phyloP scores from a whole-genome alignment of 2,113 vertebrate species.

The Morone chrysops region DNA sequence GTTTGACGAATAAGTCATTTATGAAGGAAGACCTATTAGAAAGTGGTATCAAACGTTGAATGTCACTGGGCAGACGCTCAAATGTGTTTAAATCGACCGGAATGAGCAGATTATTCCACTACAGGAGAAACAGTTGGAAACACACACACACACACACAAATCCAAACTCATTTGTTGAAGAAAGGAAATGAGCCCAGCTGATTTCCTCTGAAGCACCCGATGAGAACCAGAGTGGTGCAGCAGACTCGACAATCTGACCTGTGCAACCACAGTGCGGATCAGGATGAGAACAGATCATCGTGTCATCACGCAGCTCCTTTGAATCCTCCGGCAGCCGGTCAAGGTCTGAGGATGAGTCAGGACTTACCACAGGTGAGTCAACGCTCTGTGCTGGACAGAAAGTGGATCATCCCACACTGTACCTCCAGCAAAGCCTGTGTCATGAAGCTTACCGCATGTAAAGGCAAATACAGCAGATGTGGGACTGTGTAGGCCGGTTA shows the following conservation, averaged over 20 bases:
- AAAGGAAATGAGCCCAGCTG: slow-evolving; percentile 60
- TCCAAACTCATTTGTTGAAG: slow-evolving; percentile 38
- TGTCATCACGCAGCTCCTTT: slow-evolving; percentile 20
- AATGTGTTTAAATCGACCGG: slow-evolving; percentile 14
- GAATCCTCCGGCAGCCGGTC: slow-evolving; percentile 22
- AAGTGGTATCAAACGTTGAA: not conserved
- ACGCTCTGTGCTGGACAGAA: slow-evolving; percentile 5
- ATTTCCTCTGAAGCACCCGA: slow-evolving; percentile 54
- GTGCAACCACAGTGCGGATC: slow-evolving; percentile 17
- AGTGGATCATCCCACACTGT: not conserved
- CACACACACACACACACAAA: slow-evolving; percentile 14
- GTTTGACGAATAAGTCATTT: not conserved
- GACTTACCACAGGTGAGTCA: slow-evolving; percentile 45
- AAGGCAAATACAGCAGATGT: slow-evolving; percentile 20
- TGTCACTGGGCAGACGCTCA: not conserved
- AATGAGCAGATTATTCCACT: slow-evolving; percentile 24
- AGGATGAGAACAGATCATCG: slow-evolving; percentile 19
- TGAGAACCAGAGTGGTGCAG: slow-evolving; percentile 46
- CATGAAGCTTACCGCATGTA: slow-evolving; percentile 1
- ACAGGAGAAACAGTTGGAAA: not conserved
- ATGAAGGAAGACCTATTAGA: not conserved
- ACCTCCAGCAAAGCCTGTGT: slow-evolving; percentile 9
- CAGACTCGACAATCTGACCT: slow-evolving; percentile 55
- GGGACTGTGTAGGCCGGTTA: not conserved
- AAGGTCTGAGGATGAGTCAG: slow-evolving; percentile 47